Base-by-base conservation (phyloP, 30 jellyfish, hydroid and myxozoan genomes). In the Pelagia noctiluca region DNA sequence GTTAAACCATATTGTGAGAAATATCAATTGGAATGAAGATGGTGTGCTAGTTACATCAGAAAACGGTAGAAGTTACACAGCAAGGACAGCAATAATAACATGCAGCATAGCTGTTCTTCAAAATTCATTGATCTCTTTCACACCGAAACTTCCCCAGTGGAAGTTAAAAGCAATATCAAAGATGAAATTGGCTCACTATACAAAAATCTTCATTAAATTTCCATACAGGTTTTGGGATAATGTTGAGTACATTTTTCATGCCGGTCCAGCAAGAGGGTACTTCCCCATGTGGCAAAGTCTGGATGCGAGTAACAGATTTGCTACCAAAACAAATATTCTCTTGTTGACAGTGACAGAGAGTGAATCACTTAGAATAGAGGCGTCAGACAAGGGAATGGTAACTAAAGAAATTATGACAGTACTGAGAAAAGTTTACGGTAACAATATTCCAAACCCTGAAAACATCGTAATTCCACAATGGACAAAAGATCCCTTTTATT, bases 281-380 rank as follows among this genome's bases (percentile, higher is more conserved):
- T 89, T 71, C 33, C 86, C 86, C 1, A 86, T 78, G 26, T 89
- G 94, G 97, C 95, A 89, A 73, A 89, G 88, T 57, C 65, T 89
- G n/a, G 94, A 83, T 83, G 94, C 94, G 50, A 57, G 42, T 2
- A 71, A 61, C 3, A 83, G 94, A 37, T 66, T 54, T 42, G 53
- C 16, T 0, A 8, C 21, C 1, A 82, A 70, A 1, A 83, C 94
- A 35, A 71, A 83, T 48, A 72, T 60, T 5, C 54, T 83, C 3
- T 7, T 83, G 80, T 29, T 83, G 63, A 73, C 94, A 30, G 87
- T 83, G 2, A 83, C 94, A 25, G 54, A 35, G 25, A 57, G 35
- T 52, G 94, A 83, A 34, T 71, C 94, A 4, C 11, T 37, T 5
- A 53, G 94, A 62, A 57, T 83, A 33, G 94, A 83, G 49, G 13